Percentiles rank a stretch among this genome's conserved stretches.
Evolutionary conservation across 2,888 invertebrate species (phyloP).

Genomic region (Anticlea derivata): DNA sequence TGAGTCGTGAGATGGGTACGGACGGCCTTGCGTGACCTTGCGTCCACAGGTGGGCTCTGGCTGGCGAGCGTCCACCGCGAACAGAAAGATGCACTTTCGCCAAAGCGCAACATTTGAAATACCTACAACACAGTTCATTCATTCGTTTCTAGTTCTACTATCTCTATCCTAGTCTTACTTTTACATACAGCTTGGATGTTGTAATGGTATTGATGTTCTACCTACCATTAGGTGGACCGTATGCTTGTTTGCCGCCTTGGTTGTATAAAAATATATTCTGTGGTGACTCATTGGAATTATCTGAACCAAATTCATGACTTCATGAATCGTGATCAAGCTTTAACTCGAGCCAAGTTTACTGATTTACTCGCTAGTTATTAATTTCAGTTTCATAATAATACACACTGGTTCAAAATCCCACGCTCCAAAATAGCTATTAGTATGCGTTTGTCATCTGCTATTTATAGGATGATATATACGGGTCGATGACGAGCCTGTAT

Average conservation of each 20-base stretch:
- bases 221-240: too few species aligned
- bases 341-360: neutral
- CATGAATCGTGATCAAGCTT: too few species aligned
- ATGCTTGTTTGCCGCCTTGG: too few species aligned
- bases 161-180: too few species aligned
- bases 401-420: conserved; percentile 30
- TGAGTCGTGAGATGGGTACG: conserved; percentile 25
- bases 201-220: too few species aligned
- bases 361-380: neutral
- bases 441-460: conserved; percentile 34
- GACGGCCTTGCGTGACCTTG: conserved; percentile 54
- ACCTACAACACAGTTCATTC: too few species aligned
- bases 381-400: neutral
- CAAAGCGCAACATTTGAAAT: conserved; percentile 4
- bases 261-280: too few species aligned
- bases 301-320: too few species aligned
- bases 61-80: conserved; percentile 10
- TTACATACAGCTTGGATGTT: too few species aligned
- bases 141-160: too few species aligned
- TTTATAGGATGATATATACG: conserved; percentile 32
- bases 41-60: conserved; percentile 29
- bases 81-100: conserved; percentile 21
- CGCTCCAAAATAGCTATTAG: conserved; percentile 26
- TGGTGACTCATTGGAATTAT: too few species aligned
- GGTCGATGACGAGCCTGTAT: conserved; percentile 21